Evolutionary conservation across 2,888 invertebrate species (phyloP), one percentile per base, ranked within the genome.

Genomic region (Orchesella flavescens): DNA sequence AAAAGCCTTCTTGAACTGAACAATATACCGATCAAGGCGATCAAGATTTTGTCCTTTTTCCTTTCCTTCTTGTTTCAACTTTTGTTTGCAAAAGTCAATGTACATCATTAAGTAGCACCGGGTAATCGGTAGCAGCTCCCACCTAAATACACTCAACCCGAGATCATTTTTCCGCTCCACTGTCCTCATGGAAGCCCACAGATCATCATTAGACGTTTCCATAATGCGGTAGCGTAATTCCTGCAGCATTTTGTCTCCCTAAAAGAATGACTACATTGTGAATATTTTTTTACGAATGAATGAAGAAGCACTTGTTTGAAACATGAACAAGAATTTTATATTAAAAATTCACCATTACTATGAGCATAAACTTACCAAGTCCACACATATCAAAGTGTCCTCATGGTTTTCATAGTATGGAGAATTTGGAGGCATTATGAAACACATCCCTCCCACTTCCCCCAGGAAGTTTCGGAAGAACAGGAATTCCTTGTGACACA

Each of bases 371-470:
- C 59, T 72, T 72, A 79, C 79, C 63, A 24, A 69, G 24, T 79
- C 84, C 17, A 84, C 79, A 49, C 75, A 84, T 65, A 84, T 63
- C 4, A 43, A 63, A 17, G 53, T 23, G 46, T 84, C 79, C 17
- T 75, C 79, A 59, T 84, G 84, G 19, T 84, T 66, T 49, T 74
- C 61, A 1, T 3, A 7, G n/a, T 23, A 84, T 15, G 79, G 74
- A 9, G 68, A 53, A 13, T 65, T 49, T 1, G 2, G 7, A 5
- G 80, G 46, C 21, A 71, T 44, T 7, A 24, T 23, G 2, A 79
- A 59, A 4, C 23, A n/a, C 21, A 75, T 34, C 34, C 34, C 34
- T 9, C 65, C 71, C 12, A 68, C 65, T 17, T 63, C 34, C 0
- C n/a, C n/a, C 49, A 84, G 74, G 68, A 66, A 84, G 10, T 57